These are phyloP conservation scores for Callocephalon fimbriatum DNA, from an alignment of 2,113 vertebrate species.

Conservation along the genomic window DNA sequence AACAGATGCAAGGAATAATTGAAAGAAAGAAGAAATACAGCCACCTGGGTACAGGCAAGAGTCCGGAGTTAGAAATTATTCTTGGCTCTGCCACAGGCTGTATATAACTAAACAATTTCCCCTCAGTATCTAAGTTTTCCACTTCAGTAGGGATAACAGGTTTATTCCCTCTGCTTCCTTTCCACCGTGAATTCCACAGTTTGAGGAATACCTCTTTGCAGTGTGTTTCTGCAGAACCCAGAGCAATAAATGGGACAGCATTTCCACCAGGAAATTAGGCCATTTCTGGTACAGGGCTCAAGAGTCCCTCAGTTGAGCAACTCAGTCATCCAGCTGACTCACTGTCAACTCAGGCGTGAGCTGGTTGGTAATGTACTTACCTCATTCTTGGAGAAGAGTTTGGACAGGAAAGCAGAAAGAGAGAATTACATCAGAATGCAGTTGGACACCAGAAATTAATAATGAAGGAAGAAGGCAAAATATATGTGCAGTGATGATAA, in stretches of 20 bases:
- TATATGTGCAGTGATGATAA: not conserved
- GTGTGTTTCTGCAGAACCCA: not conserved
- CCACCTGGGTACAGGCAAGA: not conserved
- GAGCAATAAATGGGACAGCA: not conserved
- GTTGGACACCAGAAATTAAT: not conserved
- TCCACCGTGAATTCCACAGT: not conserved
- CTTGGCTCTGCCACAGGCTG: not conserved
- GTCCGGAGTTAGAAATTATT: fast-evolving
- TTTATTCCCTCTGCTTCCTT: not conserved
- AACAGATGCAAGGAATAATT: not conserved
- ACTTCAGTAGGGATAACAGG: not conserved
- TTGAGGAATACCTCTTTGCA: not conserved
- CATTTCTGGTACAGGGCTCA: not conserved
- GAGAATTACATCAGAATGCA: not conserved
- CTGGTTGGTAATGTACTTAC: conserved; percentile 4
- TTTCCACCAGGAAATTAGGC: conserved; percentile 5
- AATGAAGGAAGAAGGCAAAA: not conserved
- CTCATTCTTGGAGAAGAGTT: conserved; percentile 2
- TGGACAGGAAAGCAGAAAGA: not conserved
- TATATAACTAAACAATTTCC: not conserved
- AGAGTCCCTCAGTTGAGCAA: not conserved
- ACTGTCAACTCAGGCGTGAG: not conserved
- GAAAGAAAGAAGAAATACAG: not conserved
- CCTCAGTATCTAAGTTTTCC: not conserved
- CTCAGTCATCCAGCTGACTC: not conserved